phyloP scores from a whole-genome alignment of 2,888 invertebrate genomes.

The Phasia obesa region DNA sequence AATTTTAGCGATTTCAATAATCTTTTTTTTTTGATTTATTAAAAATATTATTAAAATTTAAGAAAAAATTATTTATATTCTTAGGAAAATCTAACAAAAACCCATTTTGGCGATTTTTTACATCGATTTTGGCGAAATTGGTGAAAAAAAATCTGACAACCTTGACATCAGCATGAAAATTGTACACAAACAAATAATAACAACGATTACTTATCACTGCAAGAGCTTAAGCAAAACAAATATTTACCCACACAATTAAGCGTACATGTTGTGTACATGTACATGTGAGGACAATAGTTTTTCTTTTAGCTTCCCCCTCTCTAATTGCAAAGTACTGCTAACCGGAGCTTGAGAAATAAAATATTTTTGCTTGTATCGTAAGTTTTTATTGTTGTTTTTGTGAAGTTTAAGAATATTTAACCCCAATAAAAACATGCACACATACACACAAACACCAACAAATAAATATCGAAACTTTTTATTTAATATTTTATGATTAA shows the following conservation, averaged over 20 bases:
- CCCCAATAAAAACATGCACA: conserved; percentile 28
- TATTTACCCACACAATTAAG: conserved; percentile 23
- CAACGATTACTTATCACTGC: conserved; percentile 64
- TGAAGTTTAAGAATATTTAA: conserved; percentile 33
- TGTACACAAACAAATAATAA: conserved; percentile 49
- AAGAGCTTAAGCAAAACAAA: conserved; percentile 25
- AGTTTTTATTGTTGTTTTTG: conserved; percentile 33
- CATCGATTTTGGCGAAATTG: too few relatives aligned
- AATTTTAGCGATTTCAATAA: too few relatives aligned
- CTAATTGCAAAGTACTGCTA: neutral
- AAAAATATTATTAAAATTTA: too few relatives aligned
- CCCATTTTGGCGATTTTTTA: too few relatives aligned
- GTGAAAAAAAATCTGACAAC: too few relatives aligned
- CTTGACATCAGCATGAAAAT: neutral
- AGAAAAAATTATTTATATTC: too few relatives aligned
- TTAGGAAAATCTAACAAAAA: too few relatives aligned
- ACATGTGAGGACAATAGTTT: neutral
- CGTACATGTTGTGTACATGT: neutral
- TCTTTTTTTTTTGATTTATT: too few relatives aligned
- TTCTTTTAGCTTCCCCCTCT: neutral
- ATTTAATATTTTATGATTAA: conserved; percentile 74
- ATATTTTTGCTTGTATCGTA: neutral
- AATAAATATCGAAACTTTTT: conserved; percentile 53
- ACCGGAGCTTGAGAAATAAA: neutral
- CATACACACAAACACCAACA: neutral